Evolutionary conservation across 2,888 invertebrate genomes (phyloP), one percentile per base, ranked within the genome.

Genomic region (Megaustenia siamemsis): DNA sequence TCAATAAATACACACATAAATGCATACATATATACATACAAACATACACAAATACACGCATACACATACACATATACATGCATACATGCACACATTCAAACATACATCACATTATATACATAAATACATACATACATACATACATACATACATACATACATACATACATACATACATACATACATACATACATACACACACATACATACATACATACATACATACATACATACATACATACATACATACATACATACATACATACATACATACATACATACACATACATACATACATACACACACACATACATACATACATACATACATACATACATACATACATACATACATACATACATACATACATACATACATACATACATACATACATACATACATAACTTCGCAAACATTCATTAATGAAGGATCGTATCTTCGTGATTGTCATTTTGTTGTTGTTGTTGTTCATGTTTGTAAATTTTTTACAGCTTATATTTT

Each of bases 301-400:
- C 38, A 68, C 35, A 68, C 38, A 68, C 68, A 68, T 68, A 68
- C 68, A 68, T 68, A 68, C 68, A 68, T 68, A 68, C 68, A 68
- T 68, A 68, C 68, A 68, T 68, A 68, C 68, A 68, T 68, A 68
- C 68, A 68, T 68, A 68, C 68, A 68, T 38, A 68, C 68, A 68
- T 38, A 68, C 68, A 68, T 68, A 68, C 68, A 68, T 68, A 68
- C 68, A 68, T 68, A 68, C 68, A 68, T 68, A 68, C 68, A 68
- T 68, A 68, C 68, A 68, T 38, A 68, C 68, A 68, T 38, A 68
- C 68, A 68, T 68, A 68, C 68, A 68, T 38, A 68, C 68, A 68
- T 38, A 68, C 68, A 68, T 68, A 68, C 68, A 68, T 68, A 68
- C 68, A 68, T 68, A 68, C 68, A 68, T 68, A 68, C 35, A 68